phyloP scores from a whole-genome alignment of 2,888 invertebrate genomes.

The Metacarcinus magister region DNA sequence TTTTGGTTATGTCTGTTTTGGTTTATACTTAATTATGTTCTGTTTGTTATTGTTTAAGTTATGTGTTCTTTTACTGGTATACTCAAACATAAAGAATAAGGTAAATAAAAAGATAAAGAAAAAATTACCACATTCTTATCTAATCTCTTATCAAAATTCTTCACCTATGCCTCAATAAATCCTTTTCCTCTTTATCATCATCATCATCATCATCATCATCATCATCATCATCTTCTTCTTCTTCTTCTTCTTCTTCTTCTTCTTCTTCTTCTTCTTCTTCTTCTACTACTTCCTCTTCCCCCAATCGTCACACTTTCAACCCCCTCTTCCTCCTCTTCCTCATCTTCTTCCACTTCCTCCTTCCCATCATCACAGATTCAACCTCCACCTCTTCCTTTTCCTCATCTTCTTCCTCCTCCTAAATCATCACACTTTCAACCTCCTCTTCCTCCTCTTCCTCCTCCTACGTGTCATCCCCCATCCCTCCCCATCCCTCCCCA shows the following conservation, averaged over 20 bases:
- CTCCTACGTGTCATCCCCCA: neutral
- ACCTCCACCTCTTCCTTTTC: neutral
- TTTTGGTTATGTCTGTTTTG: neutral
- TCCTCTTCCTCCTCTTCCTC: neutral
- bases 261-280: too few species aligned
- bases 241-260: neutral
- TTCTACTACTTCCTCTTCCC: neutral
- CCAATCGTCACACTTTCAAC: neutral
- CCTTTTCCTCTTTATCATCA: too few species aligned
- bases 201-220: too few species aligned
- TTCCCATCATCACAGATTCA: neutral
- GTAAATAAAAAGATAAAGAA: too few species aligned
- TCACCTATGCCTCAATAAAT: too few species aligned
- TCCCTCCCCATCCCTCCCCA: neutral
- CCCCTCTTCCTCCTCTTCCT: neutral
- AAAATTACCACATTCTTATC: too few species aligned
- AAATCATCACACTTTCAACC: neutral
- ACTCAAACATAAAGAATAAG: neutral
- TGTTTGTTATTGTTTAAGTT: neutral
- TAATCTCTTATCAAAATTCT: too few species aligned
- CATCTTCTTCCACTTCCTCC: neutral
- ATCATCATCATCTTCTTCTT: too few species aligned
- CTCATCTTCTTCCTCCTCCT: neutral
- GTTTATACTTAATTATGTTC: neutral
- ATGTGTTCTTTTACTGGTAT: neutral